Base-by-base conservation (phyloP, 2,888 invertebrate species). In the Hyles lineata region DNA sequence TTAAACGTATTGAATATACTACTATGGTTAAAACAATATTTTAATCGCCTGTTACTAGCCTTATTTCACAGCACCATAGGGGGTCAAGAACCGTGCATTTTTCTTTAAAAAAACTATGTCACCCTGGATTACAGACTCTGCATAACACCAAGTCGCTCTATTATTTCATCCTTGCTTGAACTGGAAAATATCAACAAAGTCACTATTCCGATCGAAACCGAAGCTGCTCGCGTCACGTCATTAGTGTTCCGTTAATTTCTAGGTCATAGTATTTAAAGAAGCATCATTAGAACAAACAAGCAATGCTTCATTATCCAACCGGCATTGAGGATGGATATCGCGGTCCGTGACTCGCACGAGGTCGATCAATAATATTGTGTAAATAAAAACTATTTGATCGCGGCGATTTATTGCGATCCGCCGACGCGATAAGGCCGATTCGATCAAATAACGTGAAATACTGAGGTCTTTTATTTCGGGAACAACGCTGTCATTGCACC, bases 291-390 rank as follows among this genome's bases (percentile, higher is more conserved):
- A 78, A 79, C 80, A 77, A 78, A 70, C 43, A 80, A 79, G 74
- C 78, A 77, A 80, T 79, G 83, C 82, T 78, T 83, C 79, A 79
- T 72, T 62, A 50, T 50, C 67, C 43, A 21, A 70, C 50, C 73
- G 74, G 74, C 78, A 71, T 72, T 74, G 74, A 75, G 60, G 73
- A 73, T 72, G 72, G 75, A 78, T 67, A 75, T 70, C 52, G 77
- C 76, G 76, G 76, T 76, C 81, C 76, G 76, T 86, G 86, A 85
- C 80, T 85, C 82, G 80, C 74, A 72, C 79, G 80, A 83, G 85
- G 83, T 85, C 84, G 84, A 80, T 78, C 81, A 84, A 83, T 80
- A 79, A 79, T 81, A 74, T 77, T 80, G 73, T 72, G 78, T 77
- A 82, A 83, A 86, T 80, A 80, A 75, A 75, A 77, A 77, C 71